Percentiles rank a stretch among this genome's conserved stretches.
Conservation (phyloP, 2,888 invertebrate species). For the Euspilapteryx auroguttella region DNA sequence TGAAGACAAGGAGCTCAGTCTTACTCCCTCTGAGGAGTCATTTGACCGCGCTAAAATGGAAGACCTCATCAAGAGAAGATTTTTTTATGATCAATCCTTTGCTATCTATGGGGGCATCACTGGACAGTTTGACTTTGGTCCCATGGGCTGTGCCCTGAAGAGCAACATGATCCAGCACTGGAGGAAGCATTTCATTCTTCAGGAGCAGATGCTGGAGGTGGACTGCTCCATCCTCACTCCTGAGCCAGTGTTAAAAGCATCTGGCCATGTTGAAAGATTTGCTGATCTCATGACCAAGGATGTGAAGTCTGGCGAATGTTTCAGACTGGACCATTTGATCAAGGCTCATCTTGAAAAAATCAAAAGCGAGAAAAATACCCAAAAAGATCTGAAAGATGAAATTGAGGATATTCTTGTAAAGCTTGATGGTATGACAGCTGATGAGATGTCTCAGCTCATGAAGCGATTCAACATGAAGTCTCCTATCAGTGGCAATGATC, state of each 20-base stretch:
- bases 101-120: slow-evolving; percentile 97
- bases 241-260: slow-evolving; percentile 95
- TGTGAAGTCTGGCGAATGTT: slow-evolving; percentile 93
- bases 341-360: slow-evolving; percentile 92
- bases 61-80: slow-evolving; percentile 92
- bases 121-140: slow-evolving; percentile 97
- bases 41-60: slow-evolving; percentile 96
- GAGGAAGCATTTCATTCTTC: slow-evolving; percentile 94
- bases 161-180: slow-evolving; percentile 91
- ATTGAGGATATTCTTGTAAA: slow-evolving; percentile 78
- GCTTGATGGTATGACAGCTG: slow-evolving; percentile 90
- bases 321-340: slow-evolving; percentile 95
- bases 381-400: slow-evolving; percentile 69
- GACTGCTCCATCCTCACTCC: slow-evolving; percentile 98
- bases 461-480: slow-evolving; percentile 90
- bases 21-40: slow-evolving; percentile 69
- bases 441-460: slow-evolving; percentile 86
- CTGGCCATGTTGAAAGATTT: slow-evolving; percentile 98
- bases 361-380: slow-evolving; percentile 79
- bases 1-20: slow-evolving; percentile 89
- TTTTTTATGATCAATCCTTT: slow-evolving; percentile 98
- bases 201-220: slow-evolving; percentile 98
- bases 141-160: slow-evolving; percentile 99
- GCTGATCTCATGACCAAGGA: slow-evolving; percentile 99
- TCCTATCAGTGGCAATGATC: slow-evolving; percentile 91